Evolutionary conservation across 23 tunicate species (phyloP).

Genomic region (Botrylloides violaceus): DNA sequence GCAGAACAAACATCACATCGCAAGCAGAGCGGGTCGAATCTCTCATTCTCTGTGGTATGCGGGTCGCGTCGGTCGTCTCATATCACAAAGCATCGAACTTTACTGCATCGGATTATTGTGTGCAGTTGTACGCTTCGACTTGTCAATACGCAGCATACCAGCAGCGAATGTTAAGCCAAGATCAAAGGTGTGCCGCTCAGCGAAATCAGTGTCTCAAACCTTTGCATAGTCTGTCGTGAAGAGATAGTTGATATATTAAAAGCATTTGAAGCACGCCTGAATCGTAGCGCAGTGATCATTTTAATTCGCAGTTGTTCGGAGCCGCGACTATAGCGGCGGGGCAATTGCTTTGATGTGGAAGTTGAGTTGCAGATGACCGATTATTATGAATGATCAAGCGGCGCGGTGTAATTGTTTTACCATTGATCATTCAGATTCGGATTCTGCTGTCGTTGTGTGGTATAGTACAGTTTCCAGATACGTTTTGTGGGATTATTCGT

Average conservation of each 20-base stretch:
- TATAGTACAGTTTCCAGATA: background rate
- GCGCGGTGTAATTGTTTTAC: background rate
- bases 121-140: background rate
- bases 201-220: background rate
- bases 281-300: background rate
- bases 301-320: background rate
- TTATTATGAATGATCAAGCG: background rate
- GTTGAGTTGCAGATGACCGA: background rate
- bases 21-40: constrained; percentile 1
- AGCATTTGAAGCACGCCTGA: background rate
- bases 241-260: background rate
- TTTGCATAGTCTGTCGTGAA: background rate
- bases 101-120: background rate
- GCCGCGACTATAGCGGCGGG: background rate
- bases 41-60: constrained; percentile 3
- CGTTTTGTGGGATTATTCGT: background rate
- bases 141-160: background rate
- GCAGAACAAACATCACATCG: constrained; percentile 20
- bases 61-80: background rate
- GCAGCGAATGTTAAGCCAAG: background rate
- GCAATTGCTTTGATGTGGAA: background rate
- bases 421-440: background rate
- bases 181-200: too few relatives aligned
- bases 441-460: background rate
- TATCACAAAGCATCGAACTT: background rate